Base-by-base conservation (phyloP, 2,888 invertebrate genomes). In the Ypsolopha scabrella region DNA sequence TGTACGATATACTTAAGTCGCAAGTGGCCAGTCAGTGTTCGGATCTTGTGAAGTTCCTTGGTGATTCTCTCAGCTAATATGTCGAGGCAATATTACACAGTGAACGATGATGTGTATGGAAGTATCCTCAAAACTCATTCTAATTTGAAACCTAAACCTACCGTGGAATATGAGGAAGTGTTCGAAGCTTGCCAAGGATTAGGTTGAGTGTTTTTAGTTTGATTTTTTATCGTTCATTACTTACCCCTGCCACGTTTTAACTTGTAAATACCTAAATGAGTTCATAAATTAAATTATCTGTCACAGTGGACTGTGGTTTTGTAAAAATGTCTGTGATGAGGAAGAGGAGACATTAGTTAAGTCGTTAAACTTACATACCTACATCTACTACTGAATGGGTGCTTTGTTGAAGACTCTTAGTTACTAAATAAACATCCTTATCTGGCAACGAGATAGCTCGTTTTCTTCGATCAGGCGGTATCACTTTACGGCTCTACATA, bases 101-200 rank as follows among this genome's bases (percentile, higher is more conserved):
- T 87, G 57, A 85, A 87, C 55, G 80, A 82, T 50, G 87, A 85
- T 67, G 61, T 86, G 57, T 87, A 87, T 58, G 82, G 85, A 53
- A 80, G 72, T 66, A 80, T 87, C 58, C 62, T 82, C 54, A 86
- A 85, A 65, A 68, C 70, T 13, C 68, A 70, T 55, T 60, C 65
- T 8, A 65, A 67, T 54, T 60, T 70, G 53, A 67, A 71, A 55
- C 67, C 72, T 50, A 68, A 75, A 54, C 53, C 50, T n/a, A 48
- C 53, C 46, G 68, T 68, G 41, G 75, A 78, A 55, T 81, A 83
- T 56, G 79, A 76, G 46, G 80, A 86, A 54, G 77, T 83, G 3
- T 82, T 70, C 57, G 79, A 85, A 66, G 80, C 80, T 55, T 75
- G 75, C 51, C 75, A 80, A 55, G 83, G 80, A 67, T 64, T 82